These are phyloP conservation scores for Syngnathus acus DNA, from an alignment of 2,797 vertebrate species.

Conservation along the genomic window DNA sequence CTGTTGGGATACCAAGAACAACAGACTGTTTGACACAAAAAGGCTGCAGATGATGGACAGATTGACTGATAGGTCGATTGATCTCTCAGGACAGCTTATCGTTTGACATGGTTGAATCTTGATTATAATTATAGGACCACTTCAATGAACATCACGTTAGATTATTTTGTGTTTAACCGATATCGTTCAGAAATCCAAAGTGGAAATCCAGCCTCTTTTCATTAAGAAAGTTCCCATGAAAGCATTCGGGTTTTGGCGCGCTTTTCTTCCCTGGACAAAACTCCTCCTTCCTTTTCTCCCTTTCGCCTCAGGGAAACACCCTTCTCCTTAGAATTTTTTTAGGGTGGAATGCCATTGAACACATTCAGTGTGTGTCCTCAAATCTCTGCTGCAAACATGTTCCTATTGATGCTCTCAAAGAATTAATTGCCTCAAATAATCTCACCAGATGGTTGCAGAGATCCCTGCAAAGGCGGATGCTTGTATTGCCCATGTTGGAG, in stretches of 20 bases:
- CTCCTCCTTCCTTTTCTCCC: conserved; percentile 44
- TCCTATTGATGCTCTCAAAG: conserved; percentile 95
- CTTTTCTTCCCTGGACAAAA: conserved; percentile 44
- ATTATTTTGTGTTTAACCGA: not conserved
- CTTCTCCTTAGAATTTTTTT: conserved; percentile 35
- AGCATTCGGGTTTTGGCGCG: conserved; percentile 31
- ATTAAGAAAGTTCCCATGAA: conserved; percentile 69
- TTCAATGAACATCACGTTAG: not conserved
- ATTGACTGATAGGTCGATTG: conserved; percentile 25
- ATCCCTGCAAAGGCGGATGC: conserved; percentile 89
- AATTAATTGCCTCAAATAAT: conserved; percentile 99
- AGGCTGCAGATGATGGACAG: conserved; percentile 28
- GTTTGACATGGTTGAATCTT: conserved; percentile 7
- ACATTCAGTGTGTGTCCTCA: conserved; percentile 67
- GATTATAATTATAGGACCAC: not conserved
- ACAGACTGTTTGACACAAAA: conserved; percentile 24
- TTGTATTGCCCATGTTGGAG: conserved; percentile 76
- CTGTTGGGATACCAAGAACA: conserved; percentile 24
- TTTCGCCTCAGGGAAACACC: conserved; percentile 50
- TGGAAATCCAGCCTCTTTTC: conserved; percentile 48
- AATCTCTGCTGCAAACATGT: conserved; percentile 88
- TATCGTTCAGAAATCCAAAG: conserved; percentile 8
- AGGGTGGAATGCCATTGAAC: conserved; percentile 63
- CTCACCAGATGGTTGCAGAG: conserved; percentile 95
- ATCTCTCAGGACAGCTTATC: conserved; percentile 24